Percentiles rank a stretch among this genome's conserved stretches.
These are phyloP conservation scores for Margarornis squamiger DNA, from an alignment of 2,797 vertebrate species.

Conservation along the genomic window DNA sequence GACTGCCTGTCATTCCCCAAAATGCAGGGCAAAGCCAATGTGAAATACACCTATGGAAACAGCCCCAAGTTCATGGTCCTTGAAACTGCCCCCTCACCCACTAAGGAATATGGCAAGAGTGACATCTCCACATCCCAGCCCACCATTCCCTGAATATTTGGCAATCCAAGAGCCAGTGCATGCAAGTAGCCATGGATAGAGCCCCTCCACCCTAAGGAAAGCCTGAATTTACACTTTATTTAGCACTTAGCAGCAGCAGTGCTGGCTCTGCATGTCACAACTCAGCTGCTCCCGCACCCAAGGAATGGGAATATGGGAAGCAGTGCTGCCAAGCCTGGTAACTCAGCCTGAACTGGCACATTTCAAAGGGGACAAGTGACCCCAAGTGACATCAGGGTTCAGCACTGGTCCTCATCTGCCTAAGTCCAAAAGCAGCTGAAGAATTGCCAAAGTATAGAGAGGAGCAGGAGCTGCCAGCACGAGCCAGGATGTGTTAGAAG, in stretches of 20 bases:
- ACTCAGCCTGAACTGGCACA: not conserved
- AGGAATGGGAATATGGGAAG: not conserved
- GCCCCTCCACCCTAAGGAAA: not conserved
- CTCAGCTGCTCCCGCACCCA: not conserved
- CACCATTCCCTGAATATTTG: not conserved
- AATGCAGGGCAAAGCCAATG: fast-evolving
- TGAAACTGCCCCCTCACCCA: fast-evolving
- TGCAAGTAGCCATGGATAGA: not conserved
- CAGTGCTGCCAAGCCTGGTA: not conserved
- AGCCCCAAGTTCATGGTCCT: fast-evolving
- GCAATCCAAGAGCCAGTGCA: not conserved
- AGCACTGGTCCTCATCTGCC: not conserved
- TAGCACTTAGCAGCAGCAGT: not conserved
- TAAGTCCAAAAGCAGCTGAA: not conserved
- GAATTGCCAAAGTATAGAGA: not conserved
- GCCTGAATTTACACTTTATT: not conserved
- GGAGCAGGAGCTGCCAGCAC: not conserved
- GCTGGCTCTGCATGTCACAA: not conserved
- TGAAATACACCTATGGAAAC: not conserved
- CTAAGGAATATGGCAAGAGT: fast-evolving
- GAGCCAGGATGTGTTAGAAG: not conserved
- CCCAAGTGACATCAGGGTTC: not conserved
- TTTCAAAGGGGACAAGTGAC: not conserved
- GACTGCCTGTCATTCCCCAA: not conserved
- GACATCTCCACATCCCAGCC: not conserved